These are phyloP conservation scores for Diarsia dahlii DNA, from an alignment of 2,888 invertebrate species.

Conservation along the genomic window DNA sequence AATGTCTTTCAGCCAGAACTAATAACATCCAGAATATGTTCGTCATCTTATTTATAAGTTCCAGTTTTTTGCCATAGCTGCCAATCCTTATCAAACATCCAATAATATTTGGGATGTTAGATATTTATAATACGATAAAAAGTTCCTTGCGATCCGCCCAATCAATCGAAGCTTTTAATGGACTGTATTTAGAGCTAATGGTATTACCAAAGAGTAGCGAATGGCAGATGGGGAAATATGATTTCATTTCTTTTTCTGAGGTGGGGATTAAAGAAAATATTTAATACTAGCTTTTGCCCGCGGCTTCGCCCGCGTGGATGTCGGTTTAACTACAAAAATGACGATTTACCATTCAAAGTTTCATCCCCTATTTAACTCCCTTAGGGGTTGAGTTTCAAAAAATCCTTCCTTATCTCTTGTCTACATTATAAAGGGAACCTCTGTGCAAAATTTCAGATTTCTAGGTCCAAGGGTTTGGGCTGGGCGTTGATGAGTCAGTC, in stretches of 20 bases:
- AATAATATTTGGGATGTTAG: constrained; percentile 80
- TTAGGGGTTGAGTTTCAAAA: too few relatives aligned
- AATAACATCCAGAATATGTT: constrained; percentile 38
- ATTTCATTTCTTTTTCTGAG: background rate
- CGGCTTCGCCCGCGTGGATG: too few relatives aligned
- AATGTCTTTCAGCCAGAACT: constrained; percentile 28
- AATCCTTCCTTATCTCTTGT: too few relatives aligned
- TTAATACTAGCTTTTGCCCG: too few relatives aligned
- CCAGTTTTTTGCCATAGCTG: constrained; percentile 69
- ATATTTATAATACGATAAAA: constrained; percentile 79
- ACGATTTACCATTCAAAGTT: too few relatives aligned
- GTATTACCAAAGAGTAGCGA: constrained; percentile 74
- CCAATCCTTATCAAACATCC: constrained; percentile 79
- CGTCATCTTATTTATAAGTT: constrained; percentile 55
- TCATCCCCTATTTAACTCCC: too few relatives aligned
- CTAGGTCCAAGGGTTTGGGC: too few relatives aligned
- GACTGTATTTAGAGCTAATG: constrained; percentile 83
- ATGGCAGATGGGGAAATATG: constrained; percentile 48
- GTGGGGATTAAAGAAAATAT: too few relatives aligned
- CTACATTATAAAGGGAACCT: too few relatives aligned
- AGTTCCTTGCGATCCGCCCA: constrained; percentile 77
- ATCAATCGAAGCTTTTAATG: constrained; percentile 83
- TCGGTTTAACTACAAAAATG: too few relatives aligned
- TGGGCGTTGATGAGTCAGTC: too few relatives aligned
- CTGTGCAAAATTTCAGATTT: too few relatives aligned